Conservation (phyloP, 53 echinoderm and acorn worm species). For the Crossaster papposus region DNA sequence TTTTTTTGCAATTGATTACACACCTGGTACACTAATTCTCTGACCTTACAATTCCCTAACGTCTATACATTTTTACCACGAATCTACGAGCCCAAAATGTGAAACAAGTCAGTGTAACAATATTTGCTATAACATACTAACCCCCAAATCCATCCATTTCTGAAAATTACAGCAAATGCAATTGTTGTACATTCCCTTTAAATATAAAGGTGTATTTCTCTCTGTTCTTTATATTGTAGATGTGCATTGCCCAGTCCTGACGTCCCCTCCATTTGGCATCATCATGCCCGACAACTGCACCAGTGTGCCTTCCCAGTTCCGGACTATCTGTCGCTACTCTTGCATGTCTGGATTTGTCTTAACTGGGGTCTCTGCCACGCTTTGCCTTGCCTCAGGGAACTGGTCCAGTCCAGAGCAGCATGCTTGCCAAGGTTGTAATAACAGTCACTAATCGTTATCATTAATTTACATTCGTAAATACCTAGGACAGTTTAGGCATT, state of each 20-base stretch:
- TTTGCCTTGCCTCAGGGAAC: constrained; percentile 8
- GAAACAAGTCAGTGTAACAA: too few relatives aligned
- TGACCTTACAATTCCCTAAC: too few relatives aligned
- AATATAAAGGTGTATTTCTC: too few relatives aligned
- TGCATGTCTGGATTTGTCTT: neutral
- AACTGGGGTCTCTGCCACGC: neutral
- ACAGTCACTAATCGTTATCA: too few relatives aligned
- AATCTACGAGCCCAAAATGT: too few relatives aligned
- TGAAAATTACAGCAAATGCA: neutral
- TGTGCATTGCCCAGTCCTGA: constrained; percentile 21
- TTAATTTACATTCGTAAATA: too few relatives aligned
- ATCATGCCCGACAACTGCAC: constrained; percentile 9
- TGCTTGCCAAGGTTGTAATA: constrained; percentile 34
- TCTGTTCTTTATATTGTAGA: neutral
- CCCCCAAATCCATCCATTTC: too few relatives aligned
- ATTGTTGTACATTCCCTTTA: neutral
- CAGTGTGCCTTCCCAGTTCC: neutral
- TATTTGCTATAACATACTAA: too few relatives aligned
- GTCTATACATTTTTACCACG: too few relatives aligned
- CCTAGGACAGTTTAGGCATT: too few relatives aligned
- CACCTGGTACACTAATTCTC: too few relatives aligned
- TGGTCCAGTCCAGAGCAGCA: constrained; percentile 13
- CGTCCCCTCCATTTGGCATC: constrained; percentile 20
- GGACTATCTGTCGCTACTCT: neutral
- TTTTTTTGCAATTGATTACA: too few relatives aligned